Evolutionary conservation across 2,113 vertebrate species (phyloP), one percentile per base, ranked within the genome.

Genomic region (Epinephelus fuscoguttatus): DNA sequence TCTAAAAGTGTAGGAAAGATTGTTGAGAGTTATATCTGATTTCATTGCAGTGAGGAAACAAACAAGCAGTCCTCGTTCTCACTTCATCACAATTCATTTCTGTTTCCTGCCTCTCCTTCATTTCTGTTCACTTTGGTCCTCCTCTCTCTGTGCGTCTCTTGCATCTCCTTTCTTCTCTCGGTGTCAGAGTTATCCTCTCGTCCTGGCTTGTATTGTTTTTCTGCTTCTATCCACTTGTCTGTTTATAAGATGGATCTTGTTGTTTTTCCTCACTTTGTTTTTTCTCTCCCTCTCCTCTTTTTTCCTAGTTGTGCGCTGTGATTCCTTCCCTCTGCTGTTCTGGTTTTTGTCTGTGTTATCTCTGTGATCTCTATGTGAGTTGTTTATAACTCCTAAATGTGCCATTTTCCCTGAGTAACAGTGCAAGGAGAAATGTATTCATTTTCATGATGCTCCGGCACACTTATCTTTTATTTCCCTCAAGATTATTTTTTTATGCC

Each of bases 301-400:
- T 72, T 81, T 66, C 53, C 56, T 50, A 9, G 8, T 85, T 47
- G 60, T 76, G 70, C 63, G 75, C 74, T 88, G 66, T 88, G 87
- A 88, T 91, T 87, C 76, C 61, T 81, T 8, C 57, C 45, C 73
- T 81, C 70, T 75, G 68, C 81, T 72, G 79, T 73, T 83, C 68
- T 75, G 79, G 33, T 80, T 87, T 45, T 88, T 78, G 70, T 85
- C 78, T 68, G 68, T 74, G 60, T 84, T 90, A 93, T 93, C 81
- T 91, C 45, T 89, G 70, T 88, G 89, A 91, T 89, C 88, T 89
- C 68, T 55, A 2, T 69, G 80, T 59, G 60, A 88, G 81, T 90
- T 90, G 86, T 91, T 92, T 92, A 85, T 89, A 82, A 88, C 88
- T 88, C 80, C 66, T 89, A 90, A 92, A 91, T 89, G 88, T 92